Evolutionary conservation across 2,888 invertebrate species (phyloP), one percentile per base, ranked within the genome.

Genomic region (Pinctada fucata): DNA sequence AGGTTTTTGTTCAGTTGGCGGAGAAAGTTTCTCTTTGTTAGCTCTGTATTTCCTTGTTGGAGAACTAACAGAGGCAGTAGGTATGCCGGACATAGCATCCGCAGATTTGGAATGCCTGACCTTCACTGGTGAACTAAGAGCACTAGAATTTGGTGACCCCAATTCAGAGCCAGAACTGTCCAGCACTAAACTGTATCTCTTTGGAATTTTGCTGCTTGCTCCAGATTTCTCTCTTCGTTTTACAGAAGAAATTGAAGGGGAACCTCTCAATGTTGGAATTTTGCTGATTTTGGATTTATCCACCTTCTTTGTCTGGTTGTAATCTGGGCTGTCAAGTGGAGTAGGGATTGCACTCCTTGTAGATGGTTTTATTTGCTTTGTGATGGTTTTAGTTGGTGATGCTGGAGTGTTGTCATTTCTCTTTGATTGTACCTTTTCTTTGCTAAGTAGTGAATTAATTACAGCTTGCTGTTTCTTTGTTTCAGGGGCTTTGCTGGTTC

Each of bases 51-150:
- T 64, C 51, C 73, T 78, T 16, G 73, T 48, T 58, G 16, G 48
- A n/a, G 65, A 72, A 66, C 63, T 67, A n/a, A 66, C 67, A 45
- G 66, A 66, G 47, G 58, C 58, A 10, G 58, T 10, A 13, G 58
- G 58, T 6, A 58, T 58, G 6, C 58, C 58, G 13, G 66, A 50
- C n/a, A 74, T 50, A 48, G 50, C 51, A 8, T 66, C 74, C 2
- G 66, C 74, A 8, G 74, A 74, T 48, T 74, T 49, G 8, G 74
- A 74, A 16, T 74, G 74, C 31, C 51, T 74, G 50, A 74, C 67
- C 31, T 63, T 65, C 16, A 66, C 66, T 16, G 74, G 74, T 50
- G 74, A 74, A n/a, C 50, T 66, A 47, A 74, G 31, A 48, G 66
- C 31, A 47, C 74, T 74, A 47, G 68, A 68, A 13, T 47, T 31